These are phyloP conservation scores for Chrysotoxum bicinctum DNA, from an alignment of 2,888 invertebrate genomes.

Conservation along the genomic window DNA sequence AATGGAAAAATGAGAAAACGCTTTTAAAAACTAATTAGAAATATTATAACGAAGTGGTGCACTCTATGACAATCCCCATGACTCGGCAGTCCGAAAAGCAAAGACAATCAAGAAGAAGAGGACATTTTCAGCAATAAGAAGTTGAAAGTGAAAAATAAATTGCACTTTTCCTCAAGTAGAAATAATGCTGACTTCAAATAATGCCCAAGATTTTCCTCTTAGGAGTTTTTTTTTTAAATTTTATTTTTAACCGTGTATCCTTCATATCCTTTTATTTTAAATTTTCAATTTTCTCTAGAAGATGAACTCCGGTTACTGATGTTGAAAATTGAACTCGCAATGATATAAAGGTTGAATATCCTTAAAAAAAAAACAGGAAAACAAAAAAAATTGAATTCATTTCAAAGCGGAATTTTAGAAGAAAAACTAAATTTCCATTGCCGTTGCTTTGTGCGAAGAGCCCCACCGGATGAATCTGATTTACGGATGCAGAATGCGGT, in stretches of 20 bases:
- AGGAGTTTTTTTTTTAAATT: constrained; percentile 3
- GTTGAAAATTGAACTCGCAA: constrained; percentile 5
- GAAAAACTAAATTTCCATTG: constrained; percentile 22
- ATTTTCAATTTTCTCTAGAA: constrained; percentile 51
- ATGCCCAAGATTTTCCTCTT: constrained; percentile 54
- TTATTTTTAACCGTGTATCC: background rate
- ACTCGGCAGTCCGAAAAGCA: background rate
- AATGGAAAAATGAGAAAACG: constrained; percentile 7
- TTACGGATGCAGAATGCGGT: constrained; percentile 49
- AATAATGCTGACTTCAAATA: constrained; percentile 34
- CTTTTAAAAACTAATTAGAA: constrained; percentile 57
- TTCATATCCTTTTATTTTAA: constrained; percentile 54
- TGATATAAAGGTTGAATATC: constrained; percentile 19
- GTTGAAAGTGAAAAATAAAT: constrained; percentile 60
- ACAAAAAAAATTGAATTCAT: constrained; percentile 25
- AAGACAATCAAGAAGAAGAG: constrained; percentile 32
- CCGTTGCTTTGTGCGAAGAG: constrained; percentile 19
- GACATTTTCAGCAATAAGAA: constrained; percentile 11
- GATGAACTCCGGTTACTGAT: constrained; percentile 29
- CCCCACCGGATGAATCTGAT: constrained; percentile 11
- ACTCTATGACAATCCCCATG: constrained; percentile 6
- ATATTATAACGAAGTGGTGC: constrained; percentile 52
- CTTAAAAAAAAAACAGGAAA: constrained; percentile 6
- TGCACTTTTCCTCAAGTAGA: constrained; percentile 55
- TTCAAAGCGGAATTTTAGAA: constrained; percentile 27